These are phyloP conservation scores for Drosophila equinoxialis DNA, from an alignment of 1,140 invertebrate genomes.

Conservation along the genomic window DNA sequence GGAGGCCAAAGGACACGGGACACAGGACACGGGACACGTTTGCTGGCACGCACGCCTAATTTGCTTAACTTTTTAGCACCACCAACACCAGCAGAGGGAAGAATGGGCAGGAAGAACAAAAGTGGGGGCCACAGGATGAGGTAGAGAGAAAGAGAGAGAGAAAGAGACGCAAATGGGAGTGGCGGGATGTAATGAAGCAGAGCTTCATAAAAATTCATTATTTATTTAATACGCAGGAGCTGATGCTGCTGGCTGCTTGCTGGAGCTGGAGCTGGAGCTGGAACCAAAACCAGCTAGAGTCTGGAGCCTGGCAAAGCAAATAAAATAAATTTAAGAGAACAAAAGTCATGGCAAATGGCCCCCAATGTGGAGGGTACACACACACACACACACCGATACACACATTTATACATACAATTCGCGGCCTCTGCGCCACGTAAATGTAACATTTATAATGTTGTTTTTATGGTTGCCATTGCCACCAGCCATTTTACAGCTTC, in stretches of 20 bases:
- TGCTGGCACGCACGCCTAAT: conserved; percentile 73
- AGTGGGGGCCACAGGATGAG: not conserved
- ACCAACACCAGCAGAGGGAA: conserved; percentile 23
- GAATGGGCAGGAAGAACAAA: conserved; percentile 5
- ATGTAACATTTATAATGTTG: conserved; percentile 79
- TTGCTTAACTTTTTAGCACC: conserved; percentile 81
- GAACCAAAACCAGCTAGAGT: conserved; percentile 1
- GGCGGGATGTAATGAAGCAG: conserved; percentile 70
- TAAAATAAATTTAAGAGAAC: conserved; percentile 77
- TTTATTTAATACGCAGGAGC: conserved; percentile 77
- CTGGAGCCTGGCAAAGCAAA: conserved; percentile 46
- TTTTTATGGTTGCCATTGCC: conserved; percentile 69
- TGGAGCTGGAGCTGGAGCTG: conserved; percentile 7
- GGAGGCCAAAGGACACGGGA: conserved; percentile 34
- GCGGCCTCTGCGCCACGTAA: conserved; percentile 59
- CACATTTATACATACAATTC: conserved; percentile 15
- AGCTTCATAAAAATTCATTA: conserved; percentile 81
- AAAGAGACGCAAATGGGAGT: not conserved
- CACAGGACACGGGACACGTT: conserved; percentile 42
- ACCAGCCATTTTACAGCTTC: conserved; percentile 41
- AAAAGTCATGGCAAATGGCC: conserved; percentile 57
- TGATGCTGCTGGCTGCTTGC: not conserved
- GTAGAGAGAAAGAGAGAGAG: no score
- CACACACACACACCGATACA: not conserved
- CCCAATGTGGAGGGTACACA: conserved; percentile 31